Evolutionary conservation across 2,113 vertebrate species (phyloP).

Genomic region (Todiramphus saurophagus): DNA sequence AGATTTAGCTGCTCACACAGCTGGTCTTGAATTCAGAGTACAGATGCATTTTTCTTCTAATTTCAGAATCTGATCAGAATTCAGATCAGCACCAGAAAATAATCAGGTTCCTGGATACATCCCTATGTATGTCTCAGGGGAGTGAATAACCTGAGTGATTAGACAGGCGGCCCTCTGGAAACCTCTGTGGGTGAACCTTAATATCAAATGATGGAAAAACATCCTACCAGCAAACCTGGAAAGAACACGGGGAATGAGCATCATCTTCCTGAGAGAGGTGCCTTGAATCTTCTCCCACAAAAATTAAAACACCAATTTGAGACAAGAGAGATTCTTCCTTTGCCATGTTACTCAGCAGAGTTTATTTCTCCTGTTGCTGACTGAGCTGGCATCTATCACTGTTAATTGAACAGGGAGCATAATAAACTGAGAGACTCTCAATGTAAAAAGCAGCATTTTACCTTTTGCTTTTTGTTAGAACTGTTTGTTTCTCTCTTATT

Average conservation of each 20-base stretch:
- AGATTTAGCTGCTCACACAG: background rate
- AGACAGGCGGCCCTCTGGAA: background rate
- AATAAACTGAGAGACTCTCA: background rate
- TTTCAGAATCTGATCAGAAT: background rate
- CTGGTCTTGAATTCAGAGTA: constrained; percentile 45
- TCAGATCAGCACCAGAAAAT: background rate
- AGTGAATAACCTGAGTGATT: background rate
- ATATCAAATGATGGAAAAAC: background rate
- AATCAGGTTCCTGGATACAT: background rate
- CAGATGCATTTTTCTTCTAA: background rate
- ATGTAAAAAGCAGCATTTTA: background rate
- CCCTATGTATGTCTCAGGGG: background rate
- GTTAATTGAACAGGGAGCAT: background rate
- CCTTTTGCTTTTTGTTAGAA: background rate
- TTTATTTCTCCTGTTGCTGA: background rate
- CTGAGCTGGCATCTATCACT: background rate
- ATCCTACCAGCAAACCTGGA: background rate
- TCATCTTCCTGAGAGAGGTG: background rate
- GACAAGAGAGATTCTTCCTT: background rate
- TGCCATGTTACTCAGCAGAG: background rate
- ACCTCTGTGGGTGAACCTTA: background rate
- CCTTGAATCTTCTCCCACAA: background rate
- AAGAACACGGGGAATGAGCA: background rate
- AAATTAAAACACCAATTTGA: background rate
- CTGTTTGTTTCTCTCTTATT: background rate